These are phyloP conservation scores for Listronotus oregonensis DNA, from an alignment of 1,140 invertebrate genomes.

Conservation along the genomic window DNA sequence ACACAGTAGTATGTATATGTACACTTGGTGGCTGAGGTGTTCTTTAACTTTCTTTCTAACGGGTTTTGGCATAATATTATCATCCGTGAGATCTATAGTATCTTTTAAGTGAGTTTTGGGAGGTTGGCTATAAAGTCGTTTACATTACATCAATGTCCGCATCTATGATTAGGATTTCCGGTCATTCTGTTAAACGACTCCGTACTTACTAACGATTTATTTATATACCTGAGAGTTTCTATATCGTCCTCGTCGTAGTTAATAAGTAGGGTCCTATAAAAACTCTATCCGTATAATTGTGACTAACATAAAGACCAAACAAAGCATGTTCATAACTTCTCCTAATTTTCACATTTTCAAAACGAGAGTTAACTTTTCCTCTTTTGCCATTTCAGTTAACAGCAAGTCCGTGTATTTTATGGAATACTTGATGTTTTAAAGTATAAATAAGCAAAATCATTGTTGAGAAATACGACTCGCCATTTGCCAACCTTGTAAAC, in stretches of 20 bases:
- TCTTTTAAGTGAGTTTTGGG: neutral
- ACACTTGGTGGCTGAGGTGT: neutral
- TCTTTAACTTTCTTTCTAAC: neutral
- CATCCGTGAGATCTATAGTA: slow-evolving; percentile 25
- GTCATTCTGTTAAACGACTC: slow-evolving; percentile 38
- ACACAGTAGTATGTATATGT: neutral
- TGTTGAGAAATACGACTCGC: slow-evolving; percentile 45
- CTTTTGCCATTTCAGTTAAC: slow-evolving; percentile 39
- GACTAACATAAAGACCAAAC: slow-evolving; percentile 47
- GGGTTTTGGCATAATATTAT: slow-evolving; percentile 12
- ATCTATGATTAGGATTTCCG: slow-evolving; percentile 24
- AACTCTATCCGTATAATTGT: slow-evolving; percentile 38
- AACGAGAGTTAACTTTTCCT: slow-evolving; percentile 35
- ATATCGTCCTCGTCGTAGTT: slow-evolving; percentile 35
- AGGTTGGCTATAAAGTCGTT: slow-evolving; percentile 14
- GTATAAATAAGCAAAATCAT: slow-evolving; percentile 43
- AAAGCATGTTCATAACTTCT: slow-evolving; percentile 24
- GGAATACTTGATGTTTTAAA: slow-evolving; percentile 41
- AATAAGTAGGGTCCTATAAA: slow-evolving; percentile 47
- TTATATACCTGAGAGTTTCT: slow-evolving; percentile 43
- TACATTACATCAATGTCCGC: slow-evolving; percentile 33
- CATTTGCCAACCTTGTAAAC: slow-evolving; percentile 38
- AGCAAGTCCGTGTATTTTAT: slow-evolving; percentile 48
- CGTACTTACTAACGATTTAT: slow-evolving; percentile 39
- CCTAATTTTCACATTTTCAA: slow-evolving; percentile 32